Base-by-base conservation (phyloP, 2,888 invertebrate genomes). In the Glaucopsyche alexis region DNA sequence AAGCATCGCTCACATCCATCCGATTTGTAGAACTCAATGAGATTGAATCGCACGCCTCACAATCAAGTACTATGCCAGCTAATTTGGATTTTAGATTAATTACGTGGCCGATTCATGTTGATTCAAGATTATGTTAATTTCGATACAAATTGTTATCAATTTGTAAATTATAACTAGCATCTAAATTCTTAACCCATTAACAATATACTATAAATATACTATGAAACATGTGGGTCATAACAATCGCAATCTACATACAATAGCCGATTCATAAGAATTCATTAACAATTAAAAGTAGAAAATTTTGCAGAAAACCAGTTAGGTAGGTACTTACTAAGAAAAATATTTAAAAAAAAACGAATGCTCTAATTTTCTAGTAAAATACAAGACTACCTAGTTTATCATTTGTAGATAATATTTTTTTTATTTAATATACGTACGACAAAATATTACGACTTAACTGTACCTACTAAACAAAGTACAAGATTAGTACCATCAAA, bases 221-320 rank as follows among this genome's bases (percentile, higher is more conserved):
- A 60, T 7, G 7, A 60, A 60, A 38, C 60, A 60, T 29, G 60
- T 60, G 29, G 60, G 60, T 60, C 60, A 60, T 60, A 60, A 29
- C 11, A 60, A 38, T 60, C 29, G 29, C 11, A 60, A 60, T 60
- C 29, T 60, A 60, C 60, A 60, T 38, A 60, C 60, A 60, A 60
- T 60, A 60, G 60, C 13, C 7, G 7, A 38, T 60, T 60, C 5
- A 60, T 19, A 60, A 38, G 60, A 60, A 60, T 60, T 60, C 29
- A 29, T 29, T 4, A 55, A 52, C 16, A 29, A 29, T 42, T 8
- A 47, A 11, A 60, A 6, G 29, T 60, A 14, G 29, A 13, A 29
- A 29, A 2, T 29, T 38, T 60, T 60, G 29, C 60, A 60, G 60
- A 60, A 60, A 29, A 60, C 60, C 7, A 60, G 7, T 38, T 60